A percentile compares a stretch with the other conserved stretches of the same genome.
phyloP scores from a whole-genome alignment of 2,797 vertebrate genomes.

The Prunella strophiata region DNA sequence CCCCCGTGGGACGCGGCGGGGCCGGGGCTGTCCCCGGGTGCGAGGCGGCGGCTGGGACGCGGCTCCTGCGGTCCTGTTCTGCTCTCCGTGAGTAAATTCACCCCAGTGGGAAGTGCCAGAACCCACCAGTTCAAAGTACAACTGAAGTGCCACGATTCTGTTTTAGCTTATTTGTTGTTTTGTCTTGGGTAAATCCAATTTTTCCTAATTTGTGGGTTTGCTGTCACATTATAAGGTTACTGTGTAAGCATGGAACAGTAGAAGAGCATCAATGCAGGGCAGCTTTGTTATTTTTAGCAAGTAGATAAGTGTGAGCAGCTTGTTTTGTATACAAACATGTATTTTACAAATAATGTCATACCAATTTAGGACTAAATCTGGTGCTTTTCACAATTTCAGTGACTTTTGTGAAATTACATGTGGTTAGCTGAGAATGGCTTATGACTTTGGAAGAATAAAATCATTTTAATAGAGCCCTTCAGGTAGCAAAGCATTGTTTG shows the following conservation, averaged over 20 bases:
- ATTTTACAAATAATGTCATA: fast-evolving
- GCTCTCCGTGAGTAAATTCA: fast-evolving
- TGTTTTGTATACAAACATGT: fast-evolving
- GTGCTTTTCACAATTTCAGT: not conserved
- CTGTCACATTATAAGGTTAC: fast-evolving
- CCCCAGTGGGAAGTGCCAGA: fast-evolving
- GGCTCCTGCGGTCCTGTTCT: not conserved
- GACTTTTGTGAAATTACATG: fast-evolving
- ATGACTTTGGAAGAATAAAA: not conserved
- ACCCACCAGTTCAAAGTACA: fast-evolving
- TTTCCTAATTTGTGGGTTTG: fast-evolving
- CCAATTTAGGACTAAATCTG: fast-evolving
- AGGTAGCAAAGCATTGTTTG: fast-evolving
- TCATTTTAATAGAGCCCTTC: not conserved
- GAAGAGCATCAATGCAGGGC: not conserved
- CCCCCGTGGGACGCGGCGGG: not conserved
- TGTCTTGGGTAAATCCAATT: fast-evolving
- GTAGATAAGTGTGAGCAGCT: fast-evolving
- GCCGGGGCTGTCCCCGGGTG: not conserved
- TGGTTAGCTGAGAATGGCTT: not conserved
- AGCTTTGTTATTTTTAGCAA: not conserved
- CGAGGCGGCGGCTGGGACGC: not conserved
- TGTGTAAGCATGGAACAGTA: fast-evolving
- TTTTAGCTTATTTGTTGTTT: not conserved
- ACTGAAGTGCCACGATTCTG: fast-evolving